Base-by-base conservation (phyloP, 2,888 invertebrate species). In the Parascotia fuliginaria region DNA sequence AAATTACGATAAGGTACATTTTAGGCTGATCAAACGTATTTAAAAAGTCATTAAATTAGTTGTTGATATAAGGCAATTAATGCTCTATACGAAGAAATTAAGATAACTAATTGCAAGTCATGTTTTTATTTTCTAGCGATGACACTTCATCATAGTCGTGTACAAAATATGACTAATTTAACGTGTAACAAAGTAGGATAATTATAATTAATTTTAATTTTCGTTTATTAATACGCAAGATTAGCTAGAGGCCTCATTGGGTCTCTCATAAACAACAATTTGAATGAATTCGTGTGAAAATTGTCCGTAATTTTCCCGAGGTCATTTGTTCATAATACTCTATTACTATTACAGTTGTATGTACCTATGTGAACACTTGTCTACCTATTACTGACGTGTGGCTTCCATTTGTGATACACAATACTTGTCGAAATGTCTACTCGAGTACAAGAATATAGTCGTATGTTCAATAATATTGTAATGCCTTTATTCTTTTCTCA, bases 241-340 rank as follows among this genome's bases (percentile, higher is more conserved):
- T 67, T 70, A 63, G 38, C 44, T 46, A 16, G 50, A 41, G 48
- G 57, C 53, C 53, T 45, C 44, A 62, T 62, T 60, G 40, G 51
- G 19, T 46, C 57, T 63, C 32, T 7, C 24, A 44, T 41, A 62
- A 52, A 60, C 57, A 32, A 54, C 47, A 60, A 40, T 53, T 66
- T 66, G 45, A 60, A 45, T 52, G 55, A 62, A 66, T 59, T 57
- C 53, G 54, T 55, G 60, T 38, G 46, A 69, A 66, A 60, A 70
- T 60, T 66, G 45, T 36, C 34, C 27, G 47, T 66, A 60, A 70
- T 66, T 70, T 62, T 48, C 42, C 19, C 51, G 70, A 67, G 66
- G 70, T 60, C 66, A 64, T 44, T 42, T 22, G 38, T 42, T 38
- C 31, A 52, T 62, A 48, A 68, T 42, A 50, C 61, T 52, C 31